Evolutionary conservation across 1,140 invertebrate genomes (phyloP).

Genomic region (Wiebesia pumilae): DNA sequence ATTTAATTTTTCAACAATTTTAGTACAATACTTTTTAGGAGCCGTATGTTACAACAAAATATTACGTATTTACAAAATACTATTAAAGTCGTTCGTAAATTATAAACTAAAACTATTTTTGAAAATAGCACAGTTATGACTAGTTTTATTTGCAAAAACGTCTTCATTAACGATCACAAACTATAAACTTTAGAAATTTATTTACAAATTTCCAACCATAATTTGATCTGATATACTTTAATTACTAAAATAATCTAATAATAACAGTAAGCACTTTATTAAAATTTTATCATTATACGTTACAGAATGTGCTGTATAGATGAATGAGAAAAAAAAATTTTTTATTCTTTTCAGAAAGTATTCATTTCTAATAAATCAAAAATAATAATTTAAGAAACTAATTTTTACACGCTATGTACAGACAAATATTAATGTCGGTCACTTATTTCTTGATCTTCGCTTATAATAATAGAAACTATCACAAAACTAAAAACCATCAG

Average conservation of each 20-base stretch:
- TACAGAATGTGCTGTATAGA: not conserved
- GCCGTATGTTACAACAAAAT: no score
- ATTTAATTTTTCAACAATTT: no score
- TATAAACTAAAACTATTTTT: not conserved
- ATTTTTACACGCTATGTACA: not conserved
- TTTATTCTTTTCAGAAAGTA: not conserved
- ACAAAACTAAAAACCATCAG: no score
- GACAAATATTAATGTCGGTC: not conserved
- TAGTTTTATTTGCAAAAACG: not conserved
- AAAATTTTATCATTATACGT: not conserved
- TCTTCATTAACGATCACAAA: not conserved
- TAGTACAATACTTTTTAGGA: no score
- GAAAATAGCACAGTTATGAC: not conserved
- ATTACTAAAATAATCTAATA: not conserved
- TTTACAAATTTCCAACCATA: not conserved
- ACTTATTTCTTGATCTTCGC: not conserved
- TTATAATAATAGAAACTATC: no score
- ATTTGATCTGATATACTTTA: not conserved
- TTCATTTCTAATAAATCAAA: not conserved
- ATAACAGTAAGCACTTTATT: not conserved
- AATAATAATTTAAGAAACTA: not conserved
- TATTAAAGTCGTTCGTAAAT: not conserved
- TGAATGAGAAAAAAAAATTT: not conserved
- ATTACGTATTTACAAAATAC: no score
- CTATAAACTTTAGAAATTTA: not conserved